These are phyloP conservation scores for Trematomus bernacchii DNA, from an alignment of 2,797 vertebrate genomes.

Conservation along the genomic window DNA sequence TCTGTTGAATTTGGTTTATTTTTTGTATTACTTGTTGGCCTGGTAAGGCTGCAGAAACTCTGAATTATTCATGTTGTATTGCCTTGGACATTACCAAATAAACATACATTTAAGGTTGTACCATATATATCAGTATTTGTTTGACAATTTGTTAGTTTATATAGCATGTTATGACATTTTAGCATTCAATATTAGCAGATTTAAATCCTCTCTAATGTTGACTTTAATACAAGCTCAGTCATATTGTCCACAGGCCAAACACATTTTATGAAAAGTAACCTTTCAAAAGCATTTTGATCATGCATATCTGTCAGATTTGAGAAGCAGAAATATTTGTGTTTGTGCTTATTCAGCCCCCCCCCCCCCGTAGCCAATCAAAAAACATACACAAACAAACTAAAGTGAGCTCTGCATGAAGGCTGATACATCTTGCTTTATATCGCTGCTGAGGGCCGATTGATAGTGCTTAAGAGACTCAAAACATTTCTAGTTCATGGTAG, in stretches of 20 bases:
- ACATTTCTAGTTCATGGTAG: constrained; percentile 5
- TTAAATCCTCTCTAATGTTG: neutral
- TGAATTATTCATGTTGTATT: neutral
- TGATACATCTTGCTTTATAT: constrained; percentile 4
- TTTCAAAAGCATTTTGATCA: too few relatives aligned
- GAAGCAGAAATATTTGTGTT: constrained; percentile 1
- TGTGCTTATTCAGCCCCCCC: constrained; percentile 32
- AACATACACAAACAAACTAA: constrained; percentile 27
- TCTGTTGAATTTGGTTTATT: constrained; percentile 1
- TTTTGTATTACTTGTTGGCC: neutral
- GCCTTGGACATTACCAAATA: neutral
- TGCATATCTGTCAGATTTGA: constrained; percentile 1
- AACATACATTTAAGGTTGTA: neutral
- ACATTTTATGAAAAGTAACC: constrained; percentile 7
- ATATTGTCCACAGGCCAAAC: neutral
- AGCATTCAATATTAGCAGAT: neutral
- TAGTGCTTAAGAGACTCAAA: constrained; percentile 20
- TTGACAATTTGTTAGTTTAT: neutral
- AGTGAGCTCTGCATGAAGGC: constrained; percentile 40
- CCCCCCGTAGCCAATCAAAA: constrained; percentile 12
- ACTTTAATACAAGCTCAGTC: neutral
- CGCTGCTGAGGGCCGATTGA: constrained; percentile 11
- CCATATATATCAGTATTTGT: neutral
- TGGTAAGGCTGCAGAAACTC: neutral
- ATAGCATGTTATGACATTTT: neutral